phyloP scores from a whole-genome alignment of 1,140 invertebrate species.

The Hyles vespertilio region DNA sequence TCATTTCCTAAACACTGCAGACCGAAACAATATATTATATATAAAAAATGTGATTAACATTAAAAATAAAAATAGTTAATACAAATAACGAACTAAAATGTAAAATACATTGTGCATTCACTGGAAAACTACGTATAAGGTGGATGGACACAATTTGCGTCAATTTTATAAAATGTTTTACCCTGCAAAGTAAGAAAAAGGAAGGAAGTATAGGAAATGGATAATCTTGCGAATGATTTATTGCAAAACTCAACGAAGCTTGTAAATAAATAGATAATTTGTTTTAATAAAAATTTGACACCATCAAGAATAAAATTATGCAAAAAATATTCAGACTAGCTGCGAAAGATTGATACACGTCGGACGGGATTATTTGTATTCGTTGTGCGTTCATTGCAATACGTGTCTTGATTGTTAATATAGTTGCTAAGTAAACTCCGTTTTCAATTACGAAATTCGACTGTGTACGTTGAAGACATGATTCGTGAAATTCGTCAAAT shows the following conservation, averaged over 20 bases:
- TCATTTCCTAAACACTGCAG: no score
- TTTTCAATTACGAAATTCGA: constrained; percentile 51
- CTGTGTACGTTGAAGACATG: constrained; percentile 29
- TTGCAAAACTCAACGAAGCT: neutral
- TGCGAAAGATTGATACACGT: constrained; percentile 42
- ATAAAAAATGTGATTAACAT: no score
- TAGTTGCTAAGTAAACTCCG: constrained; percentile 46
- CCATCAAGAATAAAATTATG: constrained; percentile 12
- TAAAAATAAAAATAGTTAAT: no score
- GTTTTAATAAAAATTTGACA: constrained; percentile 5
- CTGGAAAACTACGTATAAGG: no score
- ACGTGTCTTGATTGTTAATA: constrained; percentile 47
- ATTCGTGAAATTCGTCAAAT: constrained; percentile 28
- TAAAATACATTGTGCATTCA: no score
- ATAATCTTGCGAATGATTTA: neutral
- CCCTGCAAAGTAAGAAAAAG: no score
- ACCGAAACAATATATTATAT: no score
- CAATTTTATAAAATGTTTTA: no score
- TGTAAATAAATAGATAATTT: constrained; percentile 4
- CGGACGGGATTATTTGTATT: constrained; percentile 49
- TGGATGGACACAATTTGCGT: no score
- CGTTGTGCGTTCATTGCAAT: constrained; percentile 37
- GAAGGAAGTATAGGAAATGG: neutral
- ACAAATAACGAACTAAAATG: no score
- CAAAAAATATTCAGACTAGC: constrained; percentile 31